These are phyloP conservation scores for Meghimatium bilineatum DNA, from an alignment of 2,888 invertebrate species.

Conservation along the genomic window DNA sequence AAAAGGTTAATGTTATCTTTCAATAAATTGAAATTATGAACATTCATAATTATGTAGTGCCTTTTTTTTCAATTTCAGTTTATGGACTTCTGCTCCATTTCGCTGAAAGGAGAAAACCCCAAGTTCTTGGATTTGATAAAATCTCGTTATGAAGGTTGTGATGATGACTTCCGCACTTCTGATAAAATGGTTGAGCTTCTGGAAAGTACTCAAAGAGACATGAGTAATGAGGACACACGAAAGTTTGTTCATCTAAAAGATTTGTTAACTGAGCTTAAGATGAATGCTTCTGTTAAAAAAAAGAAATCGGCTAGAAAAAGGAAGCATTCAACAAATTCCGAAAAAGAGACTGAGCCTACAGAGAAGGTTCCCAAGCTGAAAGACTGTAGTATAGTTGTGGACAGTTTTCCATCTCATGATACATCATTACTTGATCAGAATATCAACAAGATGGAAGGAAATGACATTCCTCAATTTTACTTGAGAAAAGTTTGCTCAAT, in stretches of 20 bases:
- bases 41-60: not conserved
- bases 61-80: constrained; percentile 61
- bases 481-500: constrained; percentile 19
- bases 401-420: not conserved
- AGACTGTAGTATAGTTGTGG: constrained; percentile 15
- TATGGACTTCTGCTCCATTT: constrained; percentile 58
- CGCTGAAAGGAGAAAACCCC: constrained; percentile 53
- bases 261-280: constrained; percentile 65
- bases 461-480: constrained; percentile 11
- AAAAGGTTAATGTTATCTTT: not conserved
- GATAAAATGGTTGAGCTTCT: constrained; percentile 58
- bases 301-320: constrained; percentile 11
- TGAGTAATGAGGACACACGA: constrained; percentile 56
- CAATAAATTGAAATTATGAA: not conserved
- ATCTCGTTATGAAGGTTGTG: constrained; percentile 63
- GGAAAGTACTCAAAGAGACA: constrained; percentile 54
- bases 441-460: no score
- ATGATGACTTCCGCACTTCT: constrained; percentile 56
- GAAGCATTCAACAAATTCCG: constrained; percentile 16
- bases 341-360: constrained; percentile 1
- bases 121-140: constrained; percentile 60
- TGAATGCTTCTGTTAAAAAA: not conserved
- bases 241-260: constrained; percentile 66
- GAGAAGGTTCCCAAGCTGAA: not conserved
- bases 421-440: not conserved